A percentile compares a stretch with the other conserved stretches of the same genome.
Evolutionary conservation across 2,797 vertebrate species (phyloP).

Genomic region (Cryptoprocta ferox): DNA sequence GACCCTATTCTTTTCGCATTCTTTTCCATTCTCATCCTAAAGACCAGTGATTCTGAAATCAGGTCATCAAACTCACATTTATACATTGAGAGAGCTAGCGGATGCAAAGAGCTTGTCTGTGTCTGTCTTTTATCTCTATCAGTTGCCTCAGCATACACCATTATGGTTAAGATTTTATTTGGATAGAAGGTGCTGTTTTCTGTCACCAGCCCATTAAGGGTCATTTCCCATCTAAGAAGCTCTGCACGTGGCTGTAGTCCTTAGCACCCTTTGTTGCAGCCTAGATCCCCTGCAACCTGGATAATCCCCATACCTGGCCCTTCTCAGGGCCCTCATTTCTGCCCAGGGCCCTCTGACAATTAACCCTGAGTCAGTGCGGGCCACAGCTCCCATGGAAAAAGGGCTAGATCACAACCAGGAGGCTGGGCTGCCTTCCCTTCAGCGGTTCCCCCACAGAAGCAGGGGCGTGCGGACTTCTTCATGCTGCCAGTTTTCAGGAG

Average conservation of each 20-base stretch:
- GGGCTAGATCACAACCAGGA: neutral
- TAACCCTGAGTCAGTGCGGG: neutral
- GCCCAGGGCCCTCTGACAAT: neutral
- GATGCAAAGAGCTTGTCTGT: neutral
- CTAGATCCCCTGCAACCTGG: neutral
- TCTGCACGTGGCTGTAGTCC: neutral
- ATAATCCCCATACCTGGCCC: neutral
- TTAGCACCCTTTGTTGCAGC: neutral
- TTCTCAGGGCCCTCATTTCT: neutral
- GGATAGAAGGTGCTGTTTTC: neutral
- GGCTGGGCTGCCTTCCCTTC: neutral
- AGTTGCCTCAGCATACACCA: neutral
- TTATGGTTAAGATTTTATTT: neutral
- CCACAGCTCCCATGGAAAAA: neutral
- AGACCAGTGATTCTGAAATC: neutral
- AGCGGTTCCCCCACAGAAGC: neutral
- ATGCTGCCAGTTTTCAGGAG: neutral
- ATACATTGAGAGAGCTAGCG: neutral
- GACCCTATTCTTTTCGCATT: neutral
- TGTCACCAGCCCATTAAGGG: neutral
- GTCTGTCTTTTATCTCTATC: neutral
- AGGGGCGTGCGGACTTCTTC: too few relatives aligned
- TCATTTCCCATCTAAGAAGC: neutral
- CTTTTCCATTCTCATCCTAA: neutral
- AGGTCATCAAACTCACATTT: neutral